A percentile compares a stretch with the other conserved stretches of the same genome.
These are phyloP conservation scores for Montipora efflorescens DNA, from an alignment of 64 coral and sea anemone species.

Conservation along the genomic window DNA sequence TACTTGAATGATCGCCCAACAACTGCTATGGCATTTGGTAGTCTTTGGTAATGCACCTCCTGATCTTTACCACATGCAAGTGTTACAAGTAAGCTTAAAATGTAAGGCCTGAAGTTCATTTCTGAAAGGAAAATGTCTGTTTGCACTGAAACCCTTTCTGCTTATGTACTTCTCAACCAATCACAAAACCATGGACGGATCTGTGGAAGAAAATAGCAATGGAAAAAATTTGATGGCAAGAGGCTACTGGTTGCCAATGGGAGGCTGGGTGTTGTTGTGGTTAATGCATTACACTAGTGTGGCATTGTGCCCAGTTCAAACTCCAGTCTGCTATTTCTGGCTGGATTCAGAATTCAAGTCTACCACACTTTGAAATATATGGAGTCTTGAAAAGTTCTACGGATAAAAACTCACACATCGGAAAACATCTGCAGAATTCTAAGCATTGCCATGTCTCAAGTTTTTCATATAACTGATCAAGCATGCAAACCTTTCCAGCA, in stretches of 20 bases:
- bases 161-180: background rate
- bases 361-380: too few relatives aligned
- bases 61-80: background rate
- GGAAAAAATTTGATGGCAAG: background rate
- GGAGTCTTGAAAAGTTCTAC: too few relatives aligned
- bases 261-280: too few relatives aligned
- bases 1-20: slow-evolving; percentile 79
- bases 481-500: too few relatives aligned
- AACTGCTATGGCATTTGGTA: slow-evolving; percentile 81
- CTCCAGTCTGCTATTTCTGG: too few relatives aligned
- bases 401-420: too few relatives aligned
- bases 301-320: too few relatives aligned
- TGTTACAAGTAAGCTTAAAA: background rate
- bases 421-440: too few relatives aligned
- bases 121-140: background rate
- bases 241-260: background rate
- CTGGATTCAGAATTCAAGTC: too few relatives aligned
- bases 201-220: background rate
- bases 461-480: too few relatives aligned
- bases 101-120: slow-evolving; percentile 27
- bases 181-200: slow-evolving; percentile 14
- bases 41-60: slow-evolving; percentile 38
- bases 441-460: too few relatives aligned
- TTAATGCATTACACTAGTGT: too few relatives aligned
- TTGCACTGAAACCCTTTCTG: background rate